Percentiles rank a stretch among this genome's conserved stretches.
Conservation (phyloP, 2,797 vertebrate species). For the Anas flavirostris region DNA sequence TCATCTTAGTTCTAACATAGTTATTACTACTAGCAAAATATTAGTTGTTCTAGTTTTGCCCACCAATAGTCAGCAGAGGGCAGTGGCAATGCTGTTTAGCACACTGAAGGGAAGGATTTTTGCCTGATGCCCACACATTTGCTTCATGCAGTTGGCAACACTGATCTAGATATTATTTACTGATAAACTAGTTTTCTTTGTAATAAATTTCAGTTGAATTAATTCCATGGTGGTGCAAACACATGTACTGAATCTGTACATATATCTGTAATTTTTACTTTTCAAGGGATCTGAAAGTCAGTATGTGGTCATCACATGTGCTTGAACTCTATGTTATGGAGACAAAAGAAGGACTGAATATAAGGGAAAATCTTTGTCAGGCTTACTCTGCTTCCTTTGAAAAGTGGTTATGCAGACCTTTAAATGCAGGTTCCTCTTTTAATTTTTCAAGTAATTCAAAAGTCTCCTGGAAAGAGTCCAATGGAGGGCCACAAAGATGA, state of each 20-base stretch:
- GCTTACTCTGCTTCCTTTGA: background rate
- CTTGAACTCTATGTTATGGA: rapidly evolving
- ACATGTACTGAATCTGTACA: background rate
- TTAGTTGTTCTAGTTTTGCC: background rate
- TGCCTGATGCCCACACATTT: background rate
- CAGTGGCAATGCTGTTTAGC: background rate
- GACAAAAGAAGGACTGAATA: background rate
- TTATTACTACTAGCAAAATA: background rate
- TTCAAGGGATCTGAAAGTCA: background rate
- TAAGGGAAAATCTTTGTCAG: background rate
- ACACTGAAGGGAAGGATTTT: background rate
- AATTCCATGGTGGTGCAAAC: background rate
- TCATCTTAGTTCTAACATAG: background rate
- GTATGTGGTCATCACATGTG: background rate
- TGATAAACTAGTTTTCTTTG: background rate
- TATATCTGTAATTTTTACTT: background rate
- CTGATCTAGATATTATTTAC: background rate
- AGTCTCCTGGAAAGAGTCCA: background rate
- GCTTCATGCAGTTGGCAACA: background rate
- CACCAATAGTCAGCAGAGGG: background rate
- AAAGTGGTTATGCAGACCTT: background rate
- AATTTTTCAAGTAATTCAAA: background rate
- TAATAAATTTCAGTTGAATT: background rate
- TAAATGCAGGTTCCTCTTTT: background rate
- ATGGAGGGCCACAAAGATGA: no score